Evolutionary conservation across 2,113 vertebrate genomes (phyloP).

Genomic region (Upupa epops): DNA sequence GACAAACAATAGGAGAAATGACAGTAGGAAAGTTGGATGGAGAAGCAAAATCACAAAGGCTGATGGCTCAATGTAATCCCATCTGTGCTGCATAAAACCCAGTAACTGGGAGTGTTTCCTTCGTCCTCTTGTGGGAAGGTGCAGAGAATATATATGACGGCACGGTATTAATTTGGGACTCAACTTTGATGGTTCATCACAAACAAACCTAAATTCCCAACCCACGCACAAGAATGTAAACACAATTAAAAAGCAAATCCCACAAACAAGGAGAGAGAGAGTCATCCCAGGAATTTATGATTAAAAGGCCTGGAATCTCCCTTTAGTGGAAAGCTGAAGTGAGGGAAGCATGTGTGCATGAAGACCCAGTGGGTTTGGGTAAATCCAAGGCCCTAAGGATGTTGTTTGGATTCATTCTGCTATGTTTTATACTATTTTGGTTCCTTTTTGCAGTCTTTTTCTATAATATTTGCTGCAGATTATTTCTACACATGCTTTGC

Average conservation of each 20-base stretch:
- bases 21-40: not conserved
- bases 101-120: not conserved
- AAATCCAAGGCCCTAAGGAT: not conserved
- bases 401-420: not conserved
- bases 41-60: not conserved
- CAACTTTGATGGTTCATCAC: constrained; percentile 61
- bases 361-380: not conserved
- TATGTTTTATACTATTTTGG: not conserved
- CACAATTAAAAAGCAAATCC: constrained; percentile 38
- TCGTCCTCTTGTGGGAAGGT: constrained; percentile 14
- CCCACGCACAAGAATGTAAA: constrained; percentile 66
- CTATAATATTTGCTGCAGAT: not conserved
- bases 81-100: not conserved
- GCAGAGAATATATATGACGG: not conserved
- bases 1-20: not conserved
- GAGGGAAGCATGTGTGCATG: fast-evolving
- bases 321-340: constrained; percentile 31
- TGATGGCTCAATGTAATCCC: not conserved
- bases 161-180: constrained; percentile 10
- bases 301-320: constrained; percentile 63
- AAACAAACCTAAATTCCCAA: constrained; percentile 63
- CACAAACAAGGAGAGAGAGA: constrained; percentile 46
- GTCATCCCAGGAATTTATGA: constrained; percentile 62
- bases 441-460: not conserved
- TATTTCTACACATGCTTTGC: not conserved